A percentile compares a stretch with the other conserved stretches of the same genome.
These are phyloP conservation scores for Fragum whitleyi DNA, from an alignment of 2,888 invertebrate genomes.

Conservation along the genomic window DNA sequence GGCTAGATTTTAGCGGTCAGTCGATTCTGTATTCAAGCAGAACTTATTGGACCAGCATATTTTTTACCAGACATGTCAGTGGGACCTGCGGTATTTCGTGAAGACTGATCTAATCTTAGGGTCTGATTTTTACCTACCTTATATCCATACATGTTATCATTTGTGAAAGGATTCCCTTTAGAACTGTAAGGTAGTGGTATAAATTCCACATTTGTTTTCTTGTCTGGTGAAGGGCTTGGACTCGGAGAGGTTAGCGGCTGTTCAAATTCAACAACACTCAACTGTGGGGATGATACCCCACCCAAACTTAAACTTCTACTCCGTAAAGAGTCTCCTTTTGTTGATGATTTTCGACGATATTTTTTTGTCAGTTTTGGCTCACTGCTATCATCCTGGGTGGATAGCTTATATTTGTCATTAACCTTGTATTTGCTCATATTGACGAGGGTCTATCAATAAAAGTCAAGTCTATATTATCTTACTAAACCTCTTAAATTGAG, in stretches of 20 bases:
- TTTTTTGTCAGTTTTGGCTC: slow-evolving; percentile 45
- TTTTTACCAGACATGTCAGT: no score
- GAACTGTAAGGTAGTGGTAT: slow-evolving; percentile 27
- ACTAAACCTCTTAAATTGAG: slow-evolving; percentile 10
- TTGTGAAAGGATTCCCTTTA: slow-evolving; percentile 50
- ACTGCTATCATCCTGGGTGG: slow-evolving; percentile 9
- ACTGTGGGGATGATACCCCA: slow-evolving; percentile 41
- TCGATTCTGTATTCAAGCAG: no score
- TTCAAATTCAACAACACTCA: slow-evolving; percentile 55
- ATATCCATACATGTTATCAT: slow-evolving; percentile 66
- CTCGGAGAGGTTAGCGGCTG: slow-evolving; percentile 23
- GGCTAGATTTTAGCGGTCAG: no score
- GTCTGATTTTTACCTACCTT: slow-evolving; percentile 44
- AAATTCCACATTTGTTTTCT: slow-evolving; percentile 25
- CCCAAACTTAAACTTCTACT: slow-evolving; percentile 63
- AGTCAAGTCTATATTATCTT: slow-evolving; percentile 15
- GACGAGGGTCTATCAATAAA: slow-evolving; percentile 39
- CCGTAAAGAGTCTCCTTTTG: slow-evolving; percentile 49
- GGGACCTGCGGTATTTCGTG: no score
- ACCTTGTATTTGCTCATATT: slow-evolving; percentile 65
- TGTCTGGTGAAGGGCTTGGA: slow-evolving; percentile 11
- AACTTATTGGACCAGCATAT: no score
- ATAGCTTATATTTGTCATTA: slow-evolving; percentile 58
- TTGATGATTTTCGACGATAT: slow-evolving; percentile 51
- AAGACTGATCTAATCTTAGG: no score